Evolutionary conservation across 2,797 vertebrate species (phyloP).

Genomic region (Trematomus bernacchii): DNA sequence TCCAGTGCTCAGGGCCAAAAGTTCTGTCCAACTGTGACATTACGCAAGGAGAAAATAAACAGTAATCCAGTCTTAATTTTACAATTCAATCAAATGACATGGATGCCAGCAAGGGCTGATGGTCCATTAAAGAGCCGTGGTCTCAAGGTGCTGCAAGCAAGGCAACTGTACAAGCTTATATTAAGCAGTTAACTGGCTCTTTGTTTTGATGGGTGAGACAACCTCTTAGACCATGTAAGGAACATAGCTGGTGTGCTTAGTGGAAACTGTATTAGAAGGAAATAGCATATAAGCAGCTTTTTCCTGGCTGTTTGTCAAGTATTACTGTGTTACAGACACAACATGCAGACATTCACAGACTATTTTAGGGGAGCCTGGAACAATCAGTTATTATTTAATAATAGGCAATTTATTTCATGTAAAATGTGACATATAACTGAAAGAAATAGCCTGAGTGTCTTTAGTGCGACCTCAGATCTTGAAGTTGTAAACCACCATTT

Average conservation of each 20-base stretch:
- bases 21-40: conserved; percentile 70
- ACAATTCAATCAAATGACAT: conserved; percentile 68
- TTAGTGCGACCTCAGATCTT: conserved; percentile 18
- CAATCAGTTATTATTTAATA: conserved; percentile 20
- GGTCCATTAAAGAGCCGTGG: conserved; percentile 56
- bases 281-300: conserved; percentile 49
- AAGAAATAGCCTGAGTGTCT: conserved; percentile 2
- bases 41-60: conserved; percentile 65
- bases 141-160: conserved; percentile 52
- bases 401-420: not conserved
- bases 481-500: conserved; percentile 6
- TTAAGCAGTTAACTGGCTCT: conserved; percentile 47
- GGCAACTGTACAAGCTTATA: conserved; percentile 36
- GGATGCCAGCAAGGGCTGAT: conserved; percentile 53
- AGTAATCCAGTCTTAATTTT: conserved; percentile 62
- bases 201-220: conserved; percentile 50
- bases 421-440: conserved; percentile 3
- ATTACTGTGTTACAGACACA: conserved; percentile 37
- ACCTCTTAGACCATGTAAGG: conserved; percentile 39
- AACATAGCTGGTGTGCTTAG: conserved; percentile 40
- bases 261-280: conserved; percentile 55
- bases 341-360: conserved; percentile 35
- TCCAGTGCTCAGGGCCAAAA: conserved; percentile 60
- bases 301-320: conserved; percentile 52
- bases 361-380: conserved; percentile 5